Evolutionary conservation across 2,888 invertebrate species (phyloP).

Genomic region (Glyphotaelius pellucidus): DNA sequence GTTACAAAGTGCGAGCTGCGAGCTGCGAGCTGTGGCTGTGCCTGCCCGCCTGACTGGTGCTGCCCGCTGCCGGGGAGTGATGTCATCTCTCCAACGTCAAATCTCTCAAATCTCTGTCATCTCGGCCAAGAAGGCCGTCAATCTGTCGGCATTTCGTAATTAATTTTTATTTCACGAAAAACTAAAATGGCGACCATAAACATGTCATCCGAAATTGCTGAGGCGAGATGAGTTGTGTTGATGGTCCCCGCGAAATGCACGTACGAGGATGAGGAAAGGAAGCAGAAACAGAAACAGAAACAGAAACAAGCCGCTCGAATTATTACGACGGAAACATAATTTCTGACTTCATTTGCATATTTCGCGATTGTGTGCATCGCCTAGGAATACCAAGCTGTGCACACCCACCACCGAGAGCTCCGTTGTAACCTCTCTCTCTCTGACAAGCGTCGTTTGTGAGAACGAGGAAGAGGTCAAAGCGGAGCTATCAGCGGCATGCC

Average conservation of each 20-base stretch:
- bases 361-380: slow-evolving; percentile 52
- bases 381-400: neutral
- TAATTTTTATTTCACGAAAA: slow-evolving; percentile 62
- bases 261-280: slow-evolving; percentile 46
- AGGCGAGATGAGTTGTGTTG: slow-evolving; percentile 58
- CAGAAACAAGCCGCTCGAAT: slow-evolving; percentile 53
- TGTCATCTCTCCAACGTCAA: slow-evolving; percentile 58
- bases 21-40: no score
- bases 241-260: slow-evolving; percentile 48
- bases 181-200: slow-evolving; percentile 59
- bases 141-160: slow-evolving; percentile 62
- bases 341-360: slow-evolving; percentile 57
- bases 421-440: neutral
- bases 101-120: slow-evolving; percentile 60
- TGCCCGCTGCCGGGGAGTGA: slow-evolving; percentile 49
- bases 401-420: neutral
- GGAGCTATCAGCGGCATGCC: neutral
- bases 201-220: slow-evolving; percentile 57
- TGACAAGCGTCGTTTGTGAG: neutral
- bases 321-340: slow-evolving; percentile 62
- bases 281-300: slow-evolving; percentile 46
- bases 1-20: slow-evolving; percentile 54
- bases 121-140: slow-evolving; percentile 57
- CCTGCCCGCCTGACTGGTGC: no score
- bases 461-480: neutral